Evolutionary conservation across 2,113 vertebrate species (phyloP), one percentile per base, ranked within the genome.

Genomic region (Neoarius graeffei): DNA sequence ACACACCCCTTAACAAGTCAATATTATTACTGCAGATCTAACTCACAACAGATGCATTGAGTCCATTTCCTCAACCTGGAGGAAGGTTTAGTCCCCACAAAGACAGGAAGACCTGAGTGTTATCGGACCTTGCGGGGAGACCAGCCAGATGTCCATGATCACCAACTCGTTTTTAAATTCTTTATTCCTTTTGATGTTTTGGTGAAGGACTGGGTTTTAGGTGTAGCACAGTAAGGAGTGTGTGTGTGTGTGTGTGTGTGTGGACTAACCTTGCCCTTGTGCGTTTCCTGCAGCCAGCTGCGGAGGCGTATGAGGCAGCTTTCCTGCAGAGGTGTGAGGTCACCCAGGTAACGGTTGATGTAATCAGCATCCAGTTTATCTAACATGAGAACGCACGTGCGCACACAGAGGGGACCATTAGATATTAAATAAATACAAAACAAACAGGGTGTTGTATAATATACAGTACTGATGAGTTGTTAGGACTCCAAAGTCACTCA

Each of bases 361-460:
- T 99, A 99, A 91, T 99, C 98, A 2, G 98, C 97, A 0, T 99
- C 98, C 7, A 99, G 87, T 85, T 99, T 99, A 90, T 99, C 98
- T 99, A 88, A 48, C 73, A 50, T n/a, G 73, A 77, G 42, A 42
- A 42, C 4, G 42, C 3, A 0, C 42, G 42, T 42, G 42, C 0
- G 42, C 42, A 42, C 42, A 42, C 42, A 4, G 42, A 4, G 42
- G 3, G 42, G 3, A 42, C 42, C 42, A 42, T 42, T 42, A 42
- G 42, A 42, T 42, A 42, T 42, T 42, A 42, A 42, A 42, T 42
- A 4, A 42, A 42, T 4, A 42, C 1, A 35, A 35, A 35, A 42
- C 42, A 42, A 42, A 42, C 1, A n/a, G 4, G 25, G 4, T 69
- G 9, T 1, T 27, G n/a, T 30, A 30, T 8, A 25, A 23, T 64